Evolutionary conservation across 2,888 invertebrate genomes (phyloP).

Genomic region (Quadroppia sp.): DNA sequence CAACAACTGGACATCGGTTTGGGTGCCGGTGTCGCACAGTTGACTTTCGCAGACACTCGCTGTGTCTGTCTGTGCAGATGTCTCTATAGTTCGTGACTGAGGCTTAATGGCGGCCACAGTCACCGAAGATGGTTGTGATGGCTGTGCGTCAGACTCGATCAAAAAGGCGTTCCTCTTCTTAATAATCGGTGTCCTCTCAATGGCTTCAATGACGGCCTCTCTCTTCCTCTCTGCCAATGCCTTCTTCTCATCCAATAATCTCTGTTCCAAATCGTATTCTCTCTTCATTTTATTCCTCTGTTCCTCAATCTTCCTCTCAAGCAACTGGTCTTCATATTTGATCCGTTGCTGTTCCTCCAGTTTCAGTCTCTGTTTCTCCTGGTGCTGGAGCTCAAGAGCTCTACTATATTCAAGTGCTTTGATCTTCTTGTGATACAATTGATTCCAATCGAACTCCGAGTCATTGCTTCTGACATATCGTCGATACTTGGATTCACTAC

Average conservation of each 20-base stretch:
- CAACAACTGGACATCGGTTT: constrained; percentile 13
- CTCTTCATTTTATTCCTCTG: not conserved
- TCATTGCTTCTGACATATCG: not conserved
- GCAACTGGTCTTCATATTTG: not conserved
- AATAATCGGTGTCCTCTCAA: not conserved
- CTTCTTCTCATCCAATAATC: not conserved
- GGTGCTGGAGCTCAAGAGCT: not conserved
- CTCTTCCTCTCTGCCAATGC: not conserved
- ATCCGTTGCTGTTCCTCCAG: not conserved
- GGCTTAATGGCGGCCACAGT: not conserved
- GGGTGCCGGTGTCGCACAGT: not conserved
- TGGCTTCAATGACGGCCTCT: constrained; percentile 2
- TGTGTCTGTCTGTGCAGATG: not conserved
- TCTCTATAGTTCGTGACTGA: not conserved
- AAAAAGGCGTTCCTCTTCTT: constrained; percentile 14
- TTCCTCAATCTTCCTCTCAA: not conserved
- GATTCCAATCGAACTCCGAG: constrained; percentile 17
- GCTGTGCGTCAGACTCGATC: not conserved
- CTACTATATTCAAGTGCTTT: not conserved
- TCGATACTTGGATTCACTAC: not conserved
- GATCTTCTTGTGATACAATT: not conserved
- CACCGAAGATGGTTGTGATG: too few relatives aligned
- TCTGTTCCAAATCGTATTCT: not conserved
- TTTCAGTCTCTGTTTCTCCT: not conserved
- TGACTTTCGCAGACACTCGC: not conserved